Evolutionary conservation across 2,888 invertebrate species (phyloP).

Genomic region (Unio pictorum): DNA sequence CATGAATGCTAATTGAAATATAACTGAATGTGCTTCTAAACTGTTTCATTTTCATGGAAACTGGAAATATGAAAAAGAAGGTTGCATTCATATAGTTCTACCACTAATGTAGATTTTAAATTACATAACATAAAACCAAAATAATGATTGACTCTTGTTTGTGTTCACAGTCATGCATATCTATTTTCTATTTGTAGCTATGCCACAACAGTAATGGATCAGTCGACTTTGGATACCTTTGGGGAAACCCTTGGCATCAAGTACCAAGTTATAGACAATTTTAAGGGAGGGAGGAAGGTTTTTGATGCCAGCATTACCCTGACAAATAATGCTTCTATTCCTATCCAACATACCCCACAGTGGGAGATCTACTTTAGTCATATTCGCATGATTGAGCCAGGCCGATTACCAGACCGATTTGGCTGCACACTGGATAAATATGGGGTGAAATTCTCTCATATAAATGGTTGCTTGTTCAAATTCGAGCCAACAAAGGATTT

Average conservation of each 20-base stretch:
- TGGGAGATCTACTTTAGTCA: conserved; percentile 64
- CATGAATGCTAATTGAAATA: too few species aligned
- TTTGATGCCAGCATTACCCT: conserved; percentile 49
- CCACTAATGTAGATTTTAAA: too few species aligned
- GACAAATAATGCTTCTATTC: conserved; percentile 41
- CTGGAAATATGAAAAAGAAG: too few species aligned
- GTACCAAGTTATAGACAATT: conserved; percentile 55
- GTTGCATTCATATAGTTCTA: too few species aligned
- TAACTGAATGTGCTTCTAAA: too few species aligned
- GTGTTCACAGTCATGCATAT: too few species aligned
- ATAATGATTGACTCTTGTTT: too few species aligned
- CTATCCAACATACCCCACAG: conserved; percentile 30
- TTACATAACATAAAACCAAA: too few species aligned
- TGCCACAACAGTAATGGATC: conserved; percentile 32
- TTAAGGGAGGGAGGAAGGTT: conserved; percentile 50
- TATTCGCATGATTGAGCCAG: conserved; percentile 62
- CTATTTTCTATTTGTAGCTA: too few species aligned
- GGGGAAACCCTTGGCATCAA: conserved; percentile 40
- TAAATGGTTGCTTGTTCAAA: conserved; percentile 59
- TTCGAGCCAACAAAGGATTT: conserved; percentile 52
- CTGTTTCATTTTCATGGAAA: too few species aligned
- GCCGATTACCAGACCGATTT: conserved; percentile 37
- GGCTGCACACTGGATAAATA: conserved; percentile 35
- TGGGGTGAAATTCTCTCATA: conserved; percentile 51
- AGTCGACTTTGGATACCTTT: conserved; percentile 38